A percentile compares a stretch with the other conserved stretches of the same genome.
Conservation (phyloP, 2,888 invertebrate genomes). For the Didymodactylos carnosus region DNA sequence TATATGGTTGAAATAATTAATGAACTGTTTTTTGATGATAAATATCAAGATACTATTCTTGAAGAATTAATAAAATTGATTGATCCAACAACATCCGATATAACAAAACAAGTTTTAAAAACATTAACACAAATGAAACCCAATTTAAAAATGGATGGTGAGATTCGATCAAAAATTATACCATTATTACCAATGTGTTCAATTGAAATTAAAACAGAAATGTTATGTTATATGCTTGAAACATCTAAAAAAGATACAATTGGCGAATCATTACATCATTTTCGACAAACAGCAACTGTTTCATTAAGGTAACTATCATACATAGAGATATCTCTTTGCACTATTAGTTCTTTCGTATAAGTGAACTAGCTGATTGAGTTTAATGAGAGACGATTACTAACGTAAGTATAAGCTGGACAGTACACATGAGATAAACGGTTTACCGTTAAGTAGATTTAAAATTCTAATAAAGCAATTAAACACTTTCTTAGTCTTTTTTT, state of each 20-base stretch:
- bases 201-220: background rate
- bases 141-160: background rate
- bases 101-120: background rate
- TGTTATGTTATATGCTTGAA: background rate
- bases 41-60: background rate
- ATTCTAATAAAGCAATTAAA: background rate
- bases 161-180: background rate
- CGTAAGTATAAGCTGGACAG: no score
- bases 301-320: no score
- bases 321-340: no score
- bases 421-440: no score
- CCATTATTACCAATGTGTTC: background rate
- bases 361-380: no score
- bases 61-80: background rate
- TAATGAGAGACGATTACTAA: no score
- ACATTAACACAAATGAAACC: background rate
- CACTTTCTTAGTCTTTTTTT: background rate
- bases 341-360: no score
- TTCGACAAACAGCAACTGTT: background rate
- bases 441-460: no score
- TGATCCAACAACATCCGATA: background rate
- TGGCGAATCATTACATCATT: background rate
- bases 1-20: background rate
- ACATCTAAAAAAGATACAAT: background rate
- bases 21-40: background rate